Evolutionary conservation across 2,113 vertebrate genomes (phyloP).

Genomic region (Pterophyllum scalare): DNA sequence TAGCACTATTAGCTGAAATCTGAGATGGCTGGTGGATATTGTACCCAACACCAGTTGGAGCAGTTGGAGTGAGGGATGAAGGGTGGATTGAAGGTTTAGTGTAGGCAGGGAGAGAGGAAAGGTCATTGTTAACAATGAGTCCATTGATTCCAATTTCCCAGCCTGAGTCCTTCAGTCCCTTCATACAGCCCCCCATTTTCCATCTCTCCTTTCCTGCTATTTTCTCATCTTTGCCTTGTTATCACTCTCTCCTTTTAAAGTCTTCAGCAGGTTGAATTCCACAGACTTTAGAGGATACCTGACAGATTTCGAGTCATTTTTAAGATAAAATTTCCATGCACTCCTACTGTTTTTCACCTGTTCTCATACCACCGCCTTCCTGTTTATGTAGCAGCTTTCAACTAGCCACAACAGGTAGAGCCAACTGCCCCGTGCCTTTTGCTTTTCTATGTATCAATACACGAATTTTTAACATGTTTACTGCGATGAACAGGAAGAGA

Average conservation of each 20-base stretch:
- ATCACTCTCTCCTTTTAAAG: background rate
- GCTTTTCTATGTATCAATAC: constrained; percentile 1
- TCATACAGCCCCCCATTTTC: background rate
- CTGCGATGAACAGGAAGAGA: background rate
- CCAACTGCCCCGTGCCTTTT: constrained; percentile 8
- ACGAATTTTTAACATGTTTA: constrained; percentile 14
- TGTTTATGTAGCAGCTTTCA: constrained; percentile 49
- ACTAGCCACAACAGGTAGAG: constrained; percentile 18
- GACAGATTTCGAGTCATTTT: background rate
- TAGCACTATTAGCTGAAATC: constrained; percentile 33
- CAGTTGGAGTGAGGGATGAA: constrained; percentile 16
- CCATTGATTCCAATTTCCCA: constrained; percentile 48
- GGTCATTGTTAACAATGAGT: constrained; percentile 59
- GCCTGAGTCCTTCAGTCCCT: constrained; percentile 11
- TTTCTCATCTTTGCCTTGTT: background rate
- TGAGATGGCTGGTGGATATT: constrained; percentile 30
- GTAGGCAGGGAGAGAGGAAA: constrained; percentile 31
- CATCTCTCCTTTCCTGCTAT: constrained; percentile 22
- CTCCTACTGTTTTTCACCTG: background rate
- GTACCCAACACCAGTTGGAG: constrained; percentile 12
- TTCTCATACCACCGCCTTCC: constrained; percentile 8
- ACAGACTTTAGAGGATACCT: background rate
- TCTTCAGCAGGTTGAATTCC: background rate
- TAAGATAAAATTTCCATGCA: background rate
- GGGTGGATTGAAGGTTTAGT: constrained; percentile 31